Evolutionary conservation across 2,797 vertebrate genomes (phyloP), one percentile per base, ranked within the genome.

Genomic region (Champsocephalus gunnari): DNA sequence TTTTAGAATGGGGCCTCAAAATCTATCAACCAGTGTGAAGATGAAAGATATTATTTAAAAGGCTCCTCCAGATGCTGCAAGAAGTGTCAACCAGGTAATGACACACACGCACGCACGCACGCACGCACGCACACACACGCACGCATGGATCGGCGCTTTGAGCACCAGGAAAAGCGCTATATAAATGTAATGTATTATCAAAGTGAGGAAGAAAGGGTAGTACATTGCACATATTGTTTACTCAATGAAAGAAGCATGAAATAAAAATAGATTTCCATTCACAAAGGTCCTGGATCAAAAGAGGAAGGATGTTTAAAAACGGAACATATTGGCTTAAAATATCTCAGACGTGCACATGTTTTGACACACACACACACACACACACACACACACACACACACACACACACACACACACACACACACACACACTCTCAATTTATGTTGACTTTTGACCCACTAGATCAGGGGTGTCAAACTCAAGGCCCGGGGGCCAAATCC

Each of bases 41-140:
- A 38, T 9, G 4, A 82, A 5, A 68, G 54, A 16, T 86, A 95
- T 16, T 95, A 94, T 70, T 48, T 77, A 7, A 89, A 72, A 75
- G 82, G 57, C 34, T 80, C 77, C 67, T 81, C 77, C 69, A 87
- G 48, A 60, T 96, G 95, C 87, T 96, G 95, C 80, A 66, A 80
- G 2, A 94, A 90, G 87, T 96, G 95, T 90, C 12, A 19, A 83
- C 91, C 93, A 93, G 95, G 95, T 96, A 91, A 70, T 12, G 5
- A 67, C 10, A 32, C 55, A 60, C 32, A 49, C 72, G 59, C 49
- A 68, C 10, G n/a, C 56, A 55, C 41, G 66, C 38, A 43, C 47
- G 28, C 12, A 38, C 55, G 58, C 32, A 47, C 72, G 59, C 49
- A 66, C 10, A 19, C 34, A 45, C 71, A 69, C 38, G 32, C 48